A percentile compares a stretch with the other conserved stretches of the same genome.
These are phyloP conservation scores for Lepisosteus osseus DNA, from an alignment of 2,113 vertebrate species.

Conservation along the genomic window DNA sequence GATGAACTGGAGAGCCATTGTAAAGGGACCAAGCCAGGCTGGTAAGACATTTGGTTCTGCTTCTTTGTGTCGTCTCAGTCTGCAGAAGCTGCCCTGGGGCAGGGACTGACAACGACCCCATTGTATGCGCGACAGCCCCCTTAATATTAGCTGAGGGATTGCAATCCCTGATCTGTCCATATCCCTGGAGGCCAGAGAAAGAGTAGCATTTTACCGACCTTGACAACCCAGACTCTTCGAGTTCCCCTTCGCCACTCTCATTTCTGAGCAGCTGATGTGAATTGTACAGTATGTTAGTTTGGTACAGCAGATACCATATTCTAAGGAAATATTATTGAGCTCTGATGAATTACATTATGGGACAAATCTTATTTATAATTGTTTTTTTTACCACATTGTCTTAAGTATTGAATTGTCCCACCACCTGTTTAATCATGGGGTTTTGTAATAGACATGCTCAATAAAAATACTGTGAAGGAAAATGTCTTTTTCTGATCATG, in stretches of 20 bases:
- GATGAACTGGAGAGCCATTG: constrained; percentile 47
- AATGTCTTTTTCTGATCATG: too few species aligned
- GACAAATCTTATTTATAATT: too few species aligned
- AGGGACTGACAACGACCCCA: constrained; percentile 36
- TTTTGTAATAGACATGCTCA: too few species aligned
- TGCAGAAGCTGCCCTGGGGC: constrained; percentile 38
- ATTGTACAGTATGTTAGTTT: too few species aligned
- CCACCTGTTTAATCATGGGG: too few species aligned
- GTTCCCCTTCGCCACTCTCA: background rate
- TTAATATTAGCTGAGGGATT: constrained; percentile 26
- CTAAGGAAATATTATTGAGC: too few species aligned
- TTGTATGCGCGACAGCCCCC: constrained; percentile 27
- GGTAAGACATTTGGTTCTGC: background rate
- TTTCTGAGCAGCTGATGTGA: background rate
- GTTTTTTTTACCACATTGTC: too few species aligned
- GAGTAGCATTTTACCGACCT: background rate
- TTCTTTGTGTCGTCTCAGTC: constrained; percentile 30
- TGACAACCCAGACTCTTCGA: background rate
- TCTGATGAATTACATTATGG: too few species aligned
- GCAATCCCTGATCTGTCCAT: constrained; percentile 15
- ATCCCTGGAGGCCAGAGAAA: background rate
- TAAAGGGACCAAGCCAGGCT: background rate
- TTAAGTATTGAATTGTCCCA: too few species aligned
- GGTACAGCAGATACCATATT: too few species aligned
- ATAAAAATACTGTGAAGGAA: too few species aligned